Evolutionary conservation across 2,113 vertebrate species (phyloP).

Genomic region (Dascyllus trimaculatus): DNA sequence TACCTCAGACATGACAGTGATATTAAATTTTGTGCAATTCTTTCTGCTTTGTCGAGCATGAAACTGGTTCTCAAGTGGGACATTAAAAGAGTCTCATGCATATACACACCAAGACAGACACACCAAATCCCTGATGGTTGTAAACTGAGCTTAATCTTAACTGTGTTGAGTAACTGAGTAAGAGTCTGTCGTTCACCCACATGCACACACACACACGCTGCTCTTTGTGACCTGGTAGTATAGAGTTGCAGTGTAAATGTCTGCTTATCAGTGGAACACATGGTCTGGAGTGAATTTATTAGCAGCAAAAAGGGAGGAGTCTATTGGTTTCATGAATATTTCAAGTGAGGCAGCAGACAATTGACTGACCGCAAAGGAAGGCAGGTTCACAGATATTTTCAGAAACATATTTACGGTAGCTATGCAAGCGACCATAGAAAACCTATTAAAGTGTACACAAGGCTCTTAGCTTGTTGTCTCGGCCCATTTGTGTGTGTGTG

Average conservation of each 20-base stretch:
- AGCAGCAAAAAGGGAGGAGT: neutral
- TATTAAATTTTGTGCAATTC: too few species aligned
- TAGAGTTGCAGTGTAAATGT: slow-evolving; percentile 37
- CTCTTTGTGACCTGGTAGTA: slow-evolving; percentile 3
- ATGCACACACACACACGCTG: neutral
- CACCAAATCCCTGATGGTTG: too few species aligned
- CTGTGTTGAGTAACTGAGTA: too few species aligned
- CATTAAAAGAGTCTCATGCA: too few species aligned
- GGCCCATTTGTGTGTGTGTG: too few species aligned
- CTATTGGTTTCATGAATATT: slow-evolving; percentile 27
- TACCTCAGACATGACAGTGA: too few species aligned
- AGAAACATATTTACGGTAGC: neutral
- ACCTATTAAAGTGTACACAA: neutral
- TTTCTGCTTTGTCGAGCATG: too few species aligned
- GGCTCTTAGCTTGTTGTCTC: too few species aligned
- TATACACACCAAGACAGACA: too few species aligned
- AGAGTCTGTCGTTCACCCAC: neutral
- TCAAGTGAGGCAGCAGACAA: slow-evolving; percentile 13
- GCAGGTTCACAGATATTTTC: neutral
- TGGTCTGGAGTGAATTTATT: neutral
- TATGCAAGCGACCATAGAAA: neutral
- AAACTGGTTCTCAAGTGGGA: too few species aligned
- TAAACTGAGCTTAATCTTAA: slow-evolving; percentile 27
- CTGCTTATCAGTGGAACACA: neutral
- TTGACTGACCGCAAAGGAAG: slow-evolving; percentile 7